Base-by-base conservation (phyloP, 2,888 invertebrate genomes). In the Trisateles emortualis region DNA sequence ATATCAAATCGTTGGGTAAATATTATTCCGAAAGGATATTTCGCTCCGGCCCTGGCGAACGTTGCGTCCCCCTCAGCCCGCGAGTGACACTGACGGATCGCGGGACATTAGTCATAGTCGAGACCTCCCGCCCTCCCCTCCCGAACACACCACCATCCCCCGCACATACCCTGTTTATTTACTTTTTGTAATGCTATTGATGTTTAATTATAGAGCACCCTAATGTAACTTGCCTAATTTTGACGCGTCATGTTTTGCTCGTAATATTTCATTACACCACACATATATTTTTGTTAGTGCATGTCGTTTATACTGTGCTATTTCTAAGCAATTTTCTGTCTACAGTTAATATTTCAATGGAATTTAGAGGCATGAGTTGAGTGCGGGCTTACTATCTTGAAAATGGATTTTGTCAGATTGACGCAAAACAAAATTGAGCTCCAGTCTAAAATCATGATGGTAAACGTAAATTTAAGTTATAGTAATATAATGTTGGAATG, bases 11-110 rank as follows among this genome's bases (percentile, higher is more conserved):
- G 84, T 78, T 78, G 84, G 85, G 87, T 87, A 88, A 90, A 90
- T 88, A 87, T 88, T 89, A 87, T 88, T 86, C 76, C 79, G 81
- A 88, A 88, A 90, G 88, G 86, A 88, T 86, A 84, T 79, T 56
- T 79, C 72, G 80, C 83, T 88, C 83, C 89, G 88, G 78, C 88
- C 88, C 92, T 90, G 90, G 85, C 76, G 79, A 84, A 76, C 83
- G 82, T 83, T 79, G 87, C 85, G 84, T 87, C 86, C 88, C 86
- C 87, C 80, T 80, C 83, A 79, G 76, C 81, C 88, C 87, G 84
- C 87, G 86, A 88, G 84, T 90, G 95, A 94, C 95, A 94, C 94
- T 95, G 95, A 95, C 94, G 94, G 94, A 95, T 95, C 94, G 94
- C 86, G 90, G 86, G 85, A 90, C 93, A 95, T 95, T 95, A 94